These are phyloP conservation scores for Eriosoma lanigerum DNA, from an alignment of 1,140 invertebrate species.

Conservation along the genomic window DNA sequence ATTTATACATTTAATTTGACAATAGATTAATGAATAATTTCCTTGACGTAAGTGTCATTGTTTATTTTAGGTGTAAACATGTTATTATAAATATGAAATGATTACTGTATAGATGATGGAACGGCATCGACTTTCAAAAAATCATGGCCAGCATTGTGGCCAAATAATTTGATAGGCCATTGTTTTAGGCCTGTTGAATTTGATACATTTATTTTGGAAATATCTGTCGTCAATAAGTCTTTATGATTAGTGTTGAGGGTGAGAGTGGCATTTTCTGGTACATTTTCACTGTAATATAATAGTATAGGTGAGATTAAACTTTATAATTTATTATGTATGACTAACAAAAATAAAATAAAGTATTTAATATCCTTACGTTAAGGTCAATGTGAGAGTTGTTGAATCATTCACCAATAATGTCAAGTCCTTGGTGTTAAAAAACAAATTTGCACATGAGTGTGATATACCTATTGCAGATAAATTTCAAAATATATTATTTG, in stretches of 20 bases:
- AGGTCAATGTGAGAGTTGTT: neutral
- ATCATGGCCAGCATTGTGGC: slow-evolving; percentile 24
- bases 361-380: slow-evolving; percentile 10
- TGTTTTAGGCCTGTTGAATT: neutral
- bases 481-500: neutral
- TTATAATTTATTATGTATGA: neutral
- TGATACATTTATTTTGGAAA: neutral
- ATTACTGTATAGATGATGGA: slow-evolving; percentile 7
- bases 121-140: neutral
- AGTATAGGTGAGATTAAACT: neutral
- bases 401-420: slow-evolving; percentile 36
- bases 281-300: neutral
- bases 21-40: no score
- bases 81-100: neutral
- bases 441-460: neutral
- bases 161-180: slow-evolving; percentile 22
- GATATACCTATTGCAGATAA: neutral
- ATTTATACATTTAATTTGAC: no score
- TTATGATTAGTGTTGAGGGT: neutral
- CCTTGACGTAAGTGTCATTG: neutral
- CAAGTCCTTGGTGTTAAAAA: slow-evolving; percentile 25
- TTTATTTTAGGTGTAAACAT: no score
- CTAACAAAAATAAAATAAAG: neutral
- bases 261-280: neutral
- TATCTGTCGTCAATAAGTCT: slow-evolving; percentile 18